Evolutionary conservation across 2,113 vertebrate genomes (phyloP).

Genomic region (Capreolus pygargus): DNA sequence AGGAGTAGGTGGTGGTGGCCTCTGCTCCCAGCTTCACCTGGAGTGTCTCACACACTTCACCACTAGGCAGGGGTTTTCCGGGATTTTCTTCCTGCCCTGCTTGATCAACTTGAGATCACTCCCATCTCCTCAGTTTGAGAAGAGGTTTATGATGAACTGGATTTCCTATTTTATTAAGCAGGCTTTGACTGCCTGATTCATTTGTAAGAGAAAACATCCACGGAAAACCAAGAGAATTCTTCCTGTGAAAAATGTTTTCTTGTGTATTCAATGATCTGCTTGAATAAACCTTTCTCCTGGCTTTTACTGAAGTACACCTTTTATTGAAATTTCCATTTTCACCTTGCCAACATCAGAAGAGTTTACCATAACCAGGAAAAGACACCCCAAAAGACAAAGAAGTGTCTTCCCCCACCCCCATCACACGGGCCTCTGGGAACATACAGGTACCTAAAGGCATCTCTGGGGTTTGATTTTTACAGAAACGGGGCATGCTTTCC

Average conservation of each 20-base stretch:
- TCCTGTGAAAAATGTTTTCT: background rate
- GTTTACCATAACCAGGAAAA: background rate
- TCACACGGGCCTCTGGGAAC: background rate
- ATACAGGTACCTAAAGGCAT: background rate
- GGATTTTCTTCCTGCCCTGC: background rate
- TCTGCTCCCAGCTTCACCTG: background rate
- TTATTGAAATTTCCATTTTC: background rate
- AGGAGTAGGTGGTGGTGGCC: background rate
- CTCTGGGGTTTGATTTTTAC: background rate
- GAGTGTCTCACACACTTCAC: background rate
- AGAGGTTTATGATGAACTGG: background rate
- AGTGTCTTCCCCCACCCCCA: too few relatives aligned
- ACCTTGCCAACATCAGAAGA: background rate
- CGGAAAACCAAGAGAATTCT: background rate
- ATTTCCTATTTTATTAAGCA: constrained; percentile 14
- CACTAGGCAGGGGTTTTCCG: background rate
- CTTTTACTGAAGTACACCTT: background rate
- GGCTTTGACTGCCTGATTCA: background rate
- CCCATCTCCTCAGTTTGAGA: background rate
- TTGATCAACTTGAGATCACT: background rate
- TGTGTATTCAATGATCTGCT: background rate
- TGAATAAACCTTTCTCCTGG: background rate
- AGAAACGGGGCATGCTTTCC: background rate
- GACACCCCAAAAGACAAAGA: background rate
- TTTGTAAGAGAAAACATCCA: background rate